Evolutionary conservation across 1,140 invertebrate species (phyloP), one percentile per base, ranked within the genome.

Genomic region (Armadillidium nasatum): DNA sequence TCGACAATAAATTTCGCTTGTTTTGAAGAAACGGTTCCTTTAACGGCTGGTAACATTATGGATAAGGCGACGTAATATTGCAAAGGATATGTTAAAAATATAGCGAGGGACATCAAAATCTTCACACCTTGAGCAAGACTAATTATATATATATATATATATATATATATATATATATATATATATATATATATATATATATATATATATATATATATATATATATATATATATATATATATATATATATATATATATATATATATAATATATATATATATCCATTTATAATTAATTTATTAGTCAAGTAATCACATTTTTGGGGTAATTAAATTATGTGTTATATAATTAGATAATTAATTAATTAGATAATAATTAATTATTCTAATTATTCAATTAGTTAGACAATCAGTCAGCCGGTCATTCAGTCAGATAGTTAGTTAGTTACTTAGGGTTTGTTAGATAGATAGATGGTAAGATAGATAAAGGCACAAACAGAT

Each of bases 1-100:
- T 60, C 50, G 11, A 19, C 50, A 15, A 60, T 15, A 60, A 13
- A 60, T 60, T 60, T 60, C 7, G 50, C 50, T 60, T 60, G 50
- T 60, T 60, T 60, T 4, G 50, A 60, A 60, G 50, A 60, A 60
- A 60, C 50, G 0, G 2, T 15, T 2, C 2, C 19, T 13, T 3
- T 82, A 76, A 93, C 84, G 69, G 84, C 86, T 0, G 93, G 93
- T 89, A 93, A 95, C 19, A 96, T 88, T 76, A 97, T 94, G 80
- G 91, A 91, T 83, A 96, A 90, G 7, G 95, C 93, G 33, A 97
- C 94, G 85, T 96, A 97, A 80, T 96, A 93, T 85, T 97, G 95
- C n/a, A 97, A 87, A 23, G 92, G 90, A 84, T 95, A 96, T 0
- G 92, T 93, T 10, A 96, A 86, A 82, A 95, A 94, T 77, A 96